Conservation (phyloP, 2,113 vertebrate genomes). For the Ibidorhyncha struthersii region DNA sequence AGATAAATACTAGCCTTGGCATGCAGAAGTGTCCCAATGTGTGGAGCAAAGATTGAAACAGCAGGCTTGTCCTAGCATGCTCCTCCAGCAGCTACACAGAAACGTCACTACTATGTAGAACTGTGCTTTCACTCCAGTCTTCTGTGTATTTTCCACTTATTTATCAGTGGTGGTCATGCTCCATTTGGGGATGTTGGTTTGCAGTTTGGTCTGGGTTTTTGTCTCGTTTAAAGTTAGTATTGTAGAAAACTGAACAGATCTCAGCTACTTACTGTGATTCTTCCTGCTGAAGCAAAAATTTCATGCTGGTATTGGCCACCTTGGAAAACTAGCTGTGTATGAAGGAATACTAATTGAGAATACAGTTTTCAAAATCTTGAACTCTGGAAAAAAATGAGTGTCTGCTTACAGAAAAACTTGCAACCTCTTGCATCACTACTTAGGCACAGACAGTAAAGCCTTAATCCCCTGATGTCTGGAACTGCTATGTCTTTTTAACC, state of each 20-base stretch:
- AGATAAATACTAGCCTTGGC: not conserved
- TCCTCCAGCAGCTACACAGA: not conserved
- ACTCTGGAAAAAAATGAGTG: not conserved
- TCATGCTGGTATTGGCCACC: not conserved
- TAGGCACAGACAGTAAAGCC: not conserved
- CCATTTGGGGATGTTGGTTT: not conserved
- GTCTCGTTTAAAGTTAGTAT: not conserved
- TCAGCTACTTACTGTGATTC: not conserved
- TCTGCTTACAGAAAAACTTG: not conserved
- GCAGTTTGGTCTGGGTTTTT: not conserved
- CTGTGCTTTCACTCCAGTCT: not conserved
- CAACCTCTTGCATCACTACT: not conserved
- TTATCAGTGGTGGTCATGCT: not conserved
- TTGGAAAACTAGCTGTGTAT: not conserved
- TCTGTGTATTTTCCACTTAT: not conserved
- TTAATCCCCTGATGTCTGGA: not conserved
- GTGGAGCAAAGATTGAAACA: not conserved
- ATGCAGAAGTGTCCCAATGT: not conserved
- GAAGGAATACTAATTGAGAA: not conserved
- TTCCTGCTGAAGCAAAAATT: not conserved
- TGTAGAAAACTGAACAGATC: not conserved
- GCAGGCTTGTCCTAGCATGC: constrained; percentile 5
- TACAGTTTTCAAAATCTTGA: not conserved
- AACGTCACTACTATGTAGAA: not conserved
- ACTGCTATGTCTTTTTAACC: too few species aligned